These are phyloP conservation scores for Choristoneura fumiferana DNA, from an alignment of 1,140 invertebrate genomes.

Conservation along the genomic window DNA sequence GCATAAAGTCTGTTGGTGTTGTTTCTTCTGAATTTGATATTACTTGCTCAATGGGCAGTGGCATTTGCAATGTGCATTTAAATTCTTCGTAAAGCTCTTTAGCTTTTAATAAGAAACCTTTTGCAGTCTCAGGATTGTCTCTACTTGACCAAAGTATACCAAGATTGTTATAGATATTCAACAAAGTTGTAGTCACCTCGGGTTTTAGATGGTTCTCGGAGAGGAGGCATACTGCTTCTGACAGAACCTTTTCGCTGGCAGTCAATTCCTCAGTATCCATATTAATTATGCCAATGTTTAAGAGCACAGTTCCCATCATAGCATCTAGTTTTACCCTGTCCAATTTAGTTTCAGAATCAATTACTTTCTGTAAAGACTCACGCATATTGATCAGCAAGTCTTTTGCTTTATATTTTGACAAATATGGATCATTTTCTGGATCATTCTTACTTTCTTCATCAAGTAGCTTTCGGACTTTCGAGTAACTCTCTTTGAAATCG, in stretches of 20 bases:
- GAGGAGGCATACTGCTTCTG: constrained; percentile 82
- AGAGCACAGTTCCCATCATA: constrained; percentile 81
- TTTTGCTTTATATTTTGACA: constrained; percentile 88
- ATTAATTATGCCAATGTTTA: constrained; percentile 87
- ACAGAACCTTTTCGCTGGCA: constrained; percentile 85
- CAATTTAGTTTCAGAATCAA: constrained; percentile 56
- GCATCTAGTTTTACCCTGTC: constrained; percentile 60
- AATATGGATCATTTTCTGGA: constrained; percentile 86
- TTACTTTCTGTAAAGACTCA: constrained; percentile 71
- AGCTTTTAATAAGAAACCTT: constrained; percentile 83
- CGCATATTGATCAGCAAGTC: constrained; percentile 82
- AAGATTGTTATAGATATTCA: constrained; percentile 88
- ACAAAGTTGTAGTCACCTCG: constrained; percentile 80
- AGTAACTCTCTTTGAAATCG: constrained; percentile 82
- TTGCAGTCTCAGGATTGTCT: constrained; percentile 82
- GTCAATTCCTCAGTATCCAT: constrained; percentile 89
- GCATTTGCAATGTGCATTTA: constrained; percentile 72
- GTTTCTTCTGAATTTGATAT: constrained; percentile 76
- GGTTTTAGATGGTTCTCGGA: constrained; percentile 75
- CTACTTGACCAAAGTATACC: constrained; percentile 88
- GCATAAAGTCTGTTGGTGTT: constrained; percentile 66
- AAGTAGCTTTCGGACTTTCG: constrained; percentile 83
- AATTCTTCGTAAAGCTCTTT: constrained; percentile 85
- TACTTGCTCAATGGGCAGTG: constrained; percentile 81
- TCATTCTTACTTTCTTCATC: constrained; percentile 85